phyloP scores from a whole-genome alignment of 2,113 vertebrate species.

The Pygoscelis adeliae region DNA sequence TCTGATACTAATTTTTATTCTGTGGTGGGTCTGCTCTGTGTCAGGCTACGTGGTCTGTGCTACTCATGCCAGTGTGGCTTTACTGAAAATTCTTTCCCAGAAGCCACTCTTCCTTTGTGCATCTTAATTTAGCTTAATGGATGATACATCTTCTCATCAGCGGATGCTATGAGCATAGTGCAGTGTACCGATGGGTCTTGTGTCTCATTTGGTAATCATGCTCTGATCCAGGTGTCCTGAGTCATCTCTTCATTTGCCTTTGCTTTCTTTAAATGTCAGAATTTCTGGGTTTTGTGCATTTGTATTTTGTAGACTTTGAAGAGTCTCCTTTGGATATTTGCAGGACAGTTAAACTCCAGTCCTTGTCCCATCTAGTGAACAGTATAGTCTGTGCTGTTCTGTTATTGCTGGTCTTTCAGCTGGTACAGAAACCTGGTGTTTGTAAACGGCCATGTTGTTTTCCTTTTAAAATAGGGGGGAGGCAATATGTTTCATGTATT shows the following conservation, averaged over 20 bases:
- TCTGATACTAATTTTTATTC: not conserved
- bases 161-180: not conserved
- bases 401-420: not conserved
- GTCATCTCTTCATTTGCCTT: not conserved
- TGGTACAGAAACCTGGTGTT: not conserved
- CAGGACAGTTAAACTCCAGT: not conserved
- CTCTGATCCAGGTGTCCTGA: not conserved
- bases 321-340: not conserved
- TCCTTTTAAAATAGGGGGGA: not conserved
- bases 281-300: not conserved
- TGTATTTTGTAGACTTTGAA: not conserved
- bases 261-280: not conserved
- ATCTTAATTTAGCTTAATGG: not conserved
- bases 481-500: not conserved
- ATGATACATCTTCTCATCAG: not conserved
- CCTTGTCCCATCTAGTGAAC: not conserved
- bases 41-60: not conserved
- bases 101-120: not conserved
- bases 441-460: not conserved
- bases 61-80: not conserved
- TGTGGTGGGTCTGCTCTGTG: conserved; percentile 2
- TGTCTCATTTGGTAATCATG: not conserved
- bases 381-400: not conserved
- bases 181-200: not conserved
- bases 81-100: not conserved